Evolutionary conservation across 2,113 vertebrate genomes (phyloP).

Genomic region (Menidia beryllina): DNA sequence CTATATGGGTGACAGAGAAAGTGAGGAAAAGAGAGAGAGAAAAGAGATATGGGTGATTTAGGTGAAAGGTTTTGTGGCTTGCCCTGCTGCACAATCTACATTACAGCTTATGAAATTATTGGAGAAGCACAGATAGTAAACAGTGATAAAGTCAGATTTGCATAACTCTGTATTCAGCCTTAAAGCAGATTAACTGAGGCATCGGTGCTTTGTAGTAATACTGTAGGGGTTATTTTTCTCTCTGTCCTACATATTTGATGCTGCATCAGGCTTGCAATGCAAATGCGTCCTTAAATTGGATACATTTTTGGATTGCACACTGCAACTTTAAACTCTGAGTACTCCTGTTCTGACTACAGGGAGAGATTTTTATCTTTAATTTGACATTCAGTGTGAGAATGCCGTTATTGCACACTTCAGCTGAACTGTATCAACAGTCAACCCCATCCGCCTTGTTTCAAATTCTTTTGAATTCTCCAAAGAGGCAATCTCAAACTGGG

Average conservation of each 20-base stretch:
- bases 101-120: conserved; percentile 36
- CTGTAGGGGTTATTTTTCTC: conserved; percentile 40
- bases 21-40: too few species aligned
- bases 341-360: conserved; percentile 15
- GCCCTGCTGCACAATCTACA: conserved; percentile 6
- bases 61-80: conserved; percentile 21
- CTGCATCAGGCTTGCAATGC: conserved; percentile 19
- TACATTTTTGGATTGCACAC: conserved; percentile 5
- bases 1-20: conserved; percentile 7
- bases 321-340: conserved; percentile 13
- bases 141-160: conserved; percentile 40
- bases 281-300: conserved; percentile 39
- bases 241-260: conserved; percentile 37
- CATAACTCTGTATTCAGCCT: conserved; percentile 1
- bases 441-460: conserved; percentile 30
- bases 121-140: conserved; percentile 26
- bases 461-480: conserved; percentile 45
- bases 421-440: conserved; percentile 33
- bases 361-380: conserved; percentile 3
- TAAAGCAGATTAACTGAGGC: conserved; percentile 32
- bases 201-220: conserved; percentile 15
- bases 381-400: conserved; percentile 11
- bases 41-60: background rate
- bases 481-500: conserved; percentile 47
- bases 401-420: conserved; percentile 26